phyloP scores from a whole-genome alignment of 1,140 invertebrate genomes.

The Tetramorium parvispinum region DNA sequence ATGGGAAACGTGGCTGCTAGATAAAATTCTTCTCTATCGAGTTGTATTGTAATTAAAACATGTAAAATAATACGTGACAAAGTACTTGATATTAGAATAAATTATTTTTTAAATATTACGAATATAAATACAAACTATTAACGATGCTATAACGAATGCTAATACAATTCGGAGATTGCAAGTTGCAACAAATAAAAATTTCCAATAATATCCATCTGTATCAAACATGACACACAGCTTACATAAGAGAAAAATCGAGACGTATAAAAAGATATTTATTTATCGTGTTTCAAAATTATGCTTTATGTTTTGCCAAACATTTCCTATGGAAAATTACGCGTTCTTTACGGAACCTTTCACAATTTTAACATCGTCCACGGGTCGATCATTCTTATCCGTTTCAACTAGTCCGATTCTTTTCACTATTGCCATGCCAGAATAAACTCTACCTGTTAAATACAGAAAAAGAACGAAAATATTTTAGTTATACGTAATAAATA shows the following conservation, averaged over 20 bases:
- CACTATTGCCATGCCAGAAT: slow-evolving; percentile 95
- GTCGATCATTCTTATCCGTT: slow-evolving; percentile 95
- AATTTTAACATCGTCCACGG: slow-evolving; percentile 96
- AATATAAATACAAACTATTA: neutral
- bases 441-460: slow-evolving; percentile 87
- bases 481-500: neutral
- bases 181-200: neutral
- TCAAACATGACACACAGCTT: neutral
- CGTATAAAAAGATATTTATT: neutral
- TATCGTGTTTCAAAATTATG: neutral
- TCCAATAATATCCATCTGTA: neutral
- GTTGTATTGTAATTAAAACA: too few relatives aligned
- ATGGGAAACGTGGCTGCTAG: neutral
- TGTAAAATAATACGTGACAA: neutral
- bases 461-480: neutral
- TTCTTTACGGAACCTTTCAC: slow-evolving; percentile 88
- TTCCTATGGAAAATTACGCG: slow-evolving; percentile 55
- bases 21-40: neutral
- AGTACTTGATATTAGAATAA: neutral
- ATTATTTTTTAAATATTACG: neutral
- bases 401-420: slow-evolving; percentile 97
- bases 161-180: neutral
- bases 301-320: neutral
- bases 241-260: neutral
- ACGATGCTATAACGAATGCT: neutral